Percentiles rank a stretch among this genome's conserved stretches.
Evolutionary conservation across 2,113 vertebrate species (phyloP).

Genomic region (Noctilio leporinus): DNA sequence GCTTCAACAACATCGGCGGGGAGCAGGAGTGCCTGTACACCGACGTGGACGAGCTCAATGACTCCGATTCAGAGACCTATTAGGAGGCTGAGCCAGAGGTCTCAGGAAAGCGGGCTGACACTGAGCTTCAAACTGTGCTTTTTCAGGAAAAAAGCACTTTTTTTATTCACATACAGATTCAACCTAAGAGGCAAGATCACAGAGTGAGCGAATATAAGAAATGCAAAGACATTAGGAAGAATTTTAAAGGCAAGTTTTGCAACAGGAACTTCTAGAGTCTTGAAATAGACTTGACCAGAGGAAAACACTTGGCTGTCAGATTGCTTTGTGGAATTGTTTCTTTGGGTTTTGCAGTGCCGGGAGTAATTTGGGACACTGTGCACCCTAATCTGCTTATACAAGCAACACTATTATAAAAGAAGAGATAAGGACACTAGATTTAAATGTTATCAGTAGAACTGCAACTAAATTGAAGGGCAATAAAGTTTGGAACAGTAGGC

Average conservation of each 20-base stretch:
- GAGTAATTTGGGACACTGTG: slow-evolving; percentile 75
- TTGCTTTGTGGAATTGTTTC: slow-evolving; percentile 77
- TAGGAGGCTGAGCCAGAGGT: slow-evolving; percentile 76
- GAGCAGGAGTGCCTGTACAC: slow-evolving; percentile 89
- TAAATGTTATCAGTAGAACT: slow-evolving; percentile 75
- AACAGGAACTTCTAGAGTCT: slow-evolving; percentile 76
- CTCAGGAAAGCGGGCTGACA: slow-evolving; percentile 6
- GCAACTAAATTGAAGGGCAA: slow-evolving; percentile 82
- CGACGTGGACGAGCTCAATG: slow-evolving; percentile 95
- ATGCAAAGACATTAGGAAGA: slow-evolving; percentile 69
- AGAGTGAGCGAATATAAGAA: slow-evolving; percentile 56
- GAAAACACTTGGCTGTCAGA: slow-evolving; percentile 66
- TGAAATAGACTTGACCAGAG: slow-evolving; percentile 75
- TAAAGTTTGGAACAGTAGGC: slow-evolving; percentile 83
- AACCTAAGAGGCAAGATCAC: slow-evolving; percentile 68
- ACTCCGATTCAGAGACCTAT: slow-evolving; percentile 98
- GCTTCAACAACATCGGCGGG: slow-evolving; percentile 94
- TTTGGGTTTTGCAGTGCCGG: slow-evolving; percentile 77
- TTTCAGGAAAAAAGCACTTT: slow-evolving; percentile 62
- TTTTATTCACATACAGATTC: slow-evolving; percentile 45
- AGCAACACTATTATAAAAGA: slow-evolving; percentile 72
- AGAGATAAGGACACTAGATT: slow-evolving; percentile 73
- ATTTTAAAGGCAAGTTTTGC: slow-evolving; percentile 80
- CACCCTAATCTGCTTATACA: slow-evolving; percentile 72
- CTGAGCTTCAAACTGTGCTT: slow-evolving; percentile 70